Evolutionary conservation across 2,113 vertebrate genomes (phyloP).

Genomic region (Takifugu bimaculatus): DNA sequence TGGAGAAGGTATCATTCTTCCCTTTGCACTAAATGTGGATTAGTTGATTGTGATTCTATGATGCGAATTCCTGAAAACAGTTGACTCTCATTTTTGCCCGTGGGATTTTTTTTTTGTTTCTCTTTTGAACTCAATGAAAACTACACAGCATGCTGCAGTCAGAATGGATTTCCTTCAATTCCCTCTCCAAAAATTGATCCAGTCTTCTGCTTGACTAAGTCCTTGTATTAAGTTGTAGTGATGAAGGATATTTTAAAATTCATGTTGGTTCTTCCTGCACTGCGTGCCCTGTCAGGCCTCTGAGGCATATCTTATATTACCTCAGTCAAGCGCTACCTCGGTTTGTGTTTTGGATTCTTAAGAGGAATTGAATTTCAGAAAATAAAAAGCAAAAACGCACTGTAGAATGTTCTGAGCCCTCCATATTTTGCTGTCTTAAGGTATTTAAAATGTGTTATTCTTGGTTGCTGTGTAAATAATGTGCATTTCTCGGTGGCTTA

Average conservation of each 20-base stretch:
- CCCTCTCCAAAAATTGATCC: constrained; percentile 55
- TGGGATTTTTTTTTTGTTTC: not conserved
- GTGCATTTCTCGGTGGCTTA: not conserved
- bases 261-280: constrained; percentile 3
- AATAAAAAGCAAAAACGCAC: no score
- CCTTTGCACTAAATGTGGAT: not conserved
- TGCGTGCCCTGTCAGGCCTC: not conserved
- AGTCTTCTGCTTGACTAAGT: constrained; percentile 35
- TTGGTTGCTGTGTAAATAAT: not conserved
- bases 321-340: constrained; percentile 9
- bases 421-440: no score
- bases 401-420: not conserved
- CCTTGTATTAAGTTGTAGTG: constrained; percentile 31
- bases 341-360: not conserved
- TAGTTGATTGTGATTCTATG: no score
- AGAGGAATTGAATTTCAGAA: no score
- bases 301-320: constrained; percentile 29
- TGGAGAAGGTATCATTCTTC: constrained; percentile 1
- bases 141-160: constrained; percentile 29
- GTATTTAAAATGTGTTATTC: no score
- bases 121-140: constrained; percentile 8
- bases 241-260: constrained; percentile 24
- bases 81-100: not conserved
- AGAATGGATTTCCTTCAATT: constrained; percentile 62
- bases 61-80: no score